A percentile compares a stretch with the other conserved stretches of the same genome.
phyloP scores from a whole-genome alignment of 2,888 invertebrate species.

The Drosophila borealis region DNA sequence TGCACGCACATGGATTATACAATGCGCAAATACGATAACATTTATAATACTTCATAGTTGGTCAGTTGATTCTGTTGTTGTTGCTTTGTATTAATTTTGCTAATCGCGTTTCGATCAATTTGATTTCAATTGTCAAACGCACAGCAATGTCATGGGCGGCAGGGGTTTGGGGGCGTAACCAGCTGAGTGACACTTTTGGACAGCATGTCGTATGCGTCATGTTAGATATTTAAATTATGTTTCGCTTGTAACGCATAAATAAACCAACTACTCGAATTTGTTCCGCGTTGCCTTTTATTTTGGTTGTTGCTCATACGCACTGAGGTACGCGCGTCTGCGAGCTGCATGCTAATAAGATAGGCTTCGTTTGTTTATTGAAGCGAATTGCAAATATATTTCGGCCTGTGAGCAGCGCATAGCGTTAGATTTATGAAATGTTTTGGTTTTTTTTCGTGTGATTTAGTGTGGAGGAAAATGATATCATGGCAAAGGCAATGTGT shows the following conservation, averaged over 20 bases:
- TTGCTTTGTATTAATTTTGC: conserved; percentile 61
- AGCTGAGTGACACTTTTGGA: conserved; percentile 70
- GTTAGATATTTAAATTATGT: conserved; percentile 66
- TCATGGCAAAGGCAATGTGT: conserved; percentile 42
- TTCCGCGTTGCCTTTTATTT: conserved; percentile 63
- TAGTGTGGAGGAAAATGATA: conserved; percentile 40
- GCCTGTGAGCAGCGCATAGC: neutral
- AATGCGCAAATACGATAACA: conserved; percentile 57
- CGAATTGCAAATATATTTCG: conserved; percentile 38
- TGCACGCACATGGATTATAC: conserved; percentile 68
- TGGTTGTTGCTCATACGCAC: conserved; percentile 71
- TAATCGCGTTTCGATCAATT: conserved; percentile 75
- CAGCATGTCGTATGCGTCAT: conserved; percentile 75
- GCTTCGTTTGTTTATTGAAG: conserved; percentile 42
- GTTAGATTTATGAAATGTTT: conserved; percentile 51
- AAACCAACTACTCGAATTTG: conserved; percentile 54
- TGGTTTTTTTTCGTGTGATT: conserved; percentile 35
- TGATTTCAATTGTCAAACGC: conserved; percentile 72
- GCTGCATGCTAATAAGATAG: conserved; percentile 60
- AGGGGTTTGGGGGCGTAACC: conserved; percentile 32
- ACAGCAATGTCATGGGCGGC: conserved; percentile 32
- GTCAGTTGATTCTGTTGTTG: conserved; percentile 27
- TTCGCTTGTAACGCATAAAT: conserved; percentile 75
- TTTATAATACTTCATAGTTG: conserved; percentile 53
- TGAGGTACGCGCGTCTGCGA: conserved; percentile 63